Evolutionary conservation across 2,888 invertebrate genomes (phyloP).

Genomic region (Glaucopsyche alexis): DNA sequence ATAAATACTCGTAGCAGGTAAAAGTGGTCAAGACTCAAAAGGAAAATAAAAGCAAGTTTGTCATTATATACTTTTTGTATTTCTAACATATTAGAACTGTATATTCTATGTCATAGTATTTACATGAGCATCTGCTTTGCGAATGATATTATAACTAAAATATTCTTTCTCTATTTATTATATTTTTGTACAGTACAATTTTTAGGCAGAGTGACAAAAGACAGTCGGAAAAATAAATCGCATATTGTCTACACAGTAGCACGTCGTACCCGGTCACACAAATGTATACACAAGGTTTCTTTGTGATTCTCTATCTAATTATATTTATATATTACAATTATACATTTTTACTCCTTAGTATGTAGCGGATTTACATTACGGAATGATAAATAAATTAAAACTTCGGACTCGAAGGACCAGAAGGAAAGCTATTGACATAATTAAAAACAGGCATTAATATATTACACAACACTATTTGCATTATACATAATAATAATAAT

Average conservation of each 20-base stretch:
- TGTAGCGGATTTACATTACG: background rate
- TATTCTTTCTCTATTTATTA: constrained; percentile 73
- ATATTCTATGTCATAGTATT: constrained; percentile 75
- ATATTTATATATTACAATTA: constrained; percentile 23
- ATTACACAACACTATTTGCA: background rate
- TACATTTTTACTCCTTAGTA: background rate
- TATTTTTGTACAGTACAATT: constrained; percentile 65
- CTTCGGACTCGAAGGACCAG: background rate
- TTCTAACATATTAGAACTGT: constrained; percentile 74
- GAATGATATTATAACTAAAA: constrained; percentile 76
- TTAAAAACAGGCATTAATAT: background rate
- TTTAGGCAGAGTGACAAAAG: constrained; percentile 72
- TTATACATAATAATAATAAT: background rate
- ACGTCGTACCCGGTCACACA: background rate
- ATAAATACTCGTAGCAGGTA: too few species aligned
- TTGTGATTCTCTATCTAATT: constrained; percentile 19
- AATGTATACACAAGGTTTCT: background rate
- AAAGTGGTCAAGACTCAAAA: too few species aligned
- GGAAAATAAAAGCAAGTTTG: constrained; percentile 33
- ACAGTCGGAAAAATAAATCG: constrained; percentile 49
- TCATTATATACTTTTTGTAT: constrained; percentile 57
- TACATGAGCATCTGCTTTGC: constrained; percentile 78
- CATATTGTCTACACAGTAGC: constrained; percentile 32
- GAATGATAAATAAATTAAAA: constrained; percentile 11
- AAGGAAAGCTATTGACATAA: background rate